Conservation (phyloP, 2,888 invertebrate species). For the Pandemis cinnamomeana region DNA sequence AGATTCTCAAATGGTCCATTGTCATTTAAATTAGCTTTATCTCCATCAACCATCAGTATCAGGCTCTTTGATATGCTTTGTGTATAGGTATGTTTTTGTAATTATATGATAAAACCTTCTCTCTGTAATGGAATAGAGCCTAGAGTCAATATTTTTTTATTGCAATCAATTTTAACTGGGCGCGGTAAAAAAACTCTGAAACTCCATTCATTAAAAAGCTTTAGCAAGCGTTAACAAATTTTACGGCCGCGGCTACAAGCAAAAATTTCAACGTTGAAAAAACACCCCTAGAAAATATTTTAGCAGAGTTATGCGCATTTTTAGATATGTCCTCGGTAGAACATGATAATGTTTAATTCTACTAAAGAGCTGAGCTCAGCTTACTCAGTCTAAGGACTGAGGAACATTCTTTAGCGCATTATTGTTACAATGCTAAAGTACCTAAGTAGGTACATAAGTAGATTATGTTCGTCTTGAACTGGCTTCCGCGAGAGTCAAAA, state of each 20-base stretch:
- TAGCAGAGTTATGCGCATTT: neutral
- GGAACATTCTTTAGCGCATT: neutral
- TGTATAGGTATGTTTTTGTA: neutral
- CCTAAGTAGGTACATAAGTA: too few species aligned
- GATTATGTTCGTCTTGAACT: too few species aligned
- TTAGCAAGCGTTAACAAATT: constrained; percentile 23
- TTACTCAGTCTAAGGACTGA: too few species aligned
- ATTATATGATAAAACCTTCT: neutral
- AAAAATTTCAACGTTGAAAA: constrained; percentile 8
- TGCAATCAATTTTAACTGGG: constrained; percentile 7
- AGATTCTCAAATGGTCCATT: constrained; percentile 27
- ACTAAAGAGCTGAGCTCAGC: too few species aligned
- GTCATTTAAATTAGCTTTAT: constrained; percentile 35
- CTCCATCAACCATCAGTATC: constrained; percentile 18
- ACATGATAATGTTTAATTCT: too few species aligned
- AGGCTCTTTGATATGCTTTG: constrained; percentile 15
- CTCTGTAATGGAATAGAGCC: neutral
- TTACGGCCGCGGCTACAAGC: constrained; percentile 2
- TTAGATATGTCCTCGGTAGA: neutral
- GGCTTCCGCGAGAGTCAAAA: neutral
- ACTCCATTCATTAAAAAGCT: constrained; percentile 22
- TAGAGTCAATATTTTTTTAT: constrained; percentile 11
- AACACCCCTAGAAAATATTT: neutral
- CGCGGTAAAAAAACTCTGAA: neutral
- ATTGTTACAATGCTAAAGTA: neutral